These are phyloP conservation scores for Scortum barcoo DNA, from an alignment of 2,113 vertebrate species.

Conservation along the genomic window DNA sequence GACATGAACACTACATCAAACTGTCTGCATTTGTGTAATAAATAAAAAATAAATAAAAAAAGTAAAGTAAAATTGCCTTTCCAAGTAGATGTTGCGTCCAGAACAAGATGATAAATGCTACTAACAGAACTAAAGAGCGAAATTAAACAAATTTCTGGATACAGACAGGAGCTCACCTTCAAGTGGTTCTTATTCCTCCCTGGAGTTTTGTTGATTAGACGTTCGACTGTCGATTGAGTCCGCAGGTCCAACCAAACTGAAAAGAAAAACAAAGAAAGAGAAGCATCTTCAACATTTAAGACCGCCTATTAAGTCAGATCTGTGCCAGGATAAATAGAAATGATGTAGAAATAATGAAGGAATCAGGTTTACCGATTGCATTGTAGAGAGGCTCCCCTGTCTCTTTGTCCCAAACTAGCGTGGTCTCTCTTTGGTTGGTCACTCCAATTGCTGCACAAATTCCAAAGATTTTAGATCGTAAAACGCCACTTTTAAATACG, in stretches of 20 bases:
- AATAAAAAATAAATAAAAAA: not conserved
- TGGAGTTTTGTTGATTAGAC: conserved; percentile 93
- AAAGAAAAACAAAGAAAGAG: not conserved
- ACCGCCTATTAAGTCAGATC: not conserved
- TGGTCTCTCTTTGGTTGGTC: conserved; percentile 98
- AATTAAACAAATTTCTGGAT: not conserved
- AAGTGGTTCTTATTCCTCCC: conserved; percentile 94
- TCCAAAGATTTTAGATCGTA: not conserved
- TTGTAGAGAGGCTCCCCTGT: conserved; percentile 97
- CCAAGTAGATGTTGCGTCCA: too few species aligned
- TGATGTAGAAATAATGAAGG: not conserved
- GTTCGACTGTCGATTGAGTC: conserved; percentile 96
- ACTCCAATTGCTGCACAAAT: conserved; percentile 91
- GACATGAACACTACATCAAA: not conserved
- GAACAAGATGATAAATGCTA: too few species aligned
- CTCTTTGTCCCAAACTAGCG: conserved; percentile 96
- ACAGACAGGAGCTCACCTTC: conserved; percentile 86
- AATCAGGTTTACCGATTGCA: conserved; percentile 89
- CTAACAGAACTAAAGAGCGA: not conserved
- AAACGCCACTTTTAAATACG: not conserved
- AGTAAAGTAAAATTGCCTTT: too few species aligned
- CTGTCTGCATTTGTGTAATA: not conserved
- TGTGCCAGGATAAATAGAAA: not conserved
- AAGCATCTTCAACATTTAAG: not conserved
- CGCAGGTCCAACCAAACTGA: conserved; percentile 98